Conservation (phyloP, 2,888 invertebrate species). For the Laothoe populi region DNA sequence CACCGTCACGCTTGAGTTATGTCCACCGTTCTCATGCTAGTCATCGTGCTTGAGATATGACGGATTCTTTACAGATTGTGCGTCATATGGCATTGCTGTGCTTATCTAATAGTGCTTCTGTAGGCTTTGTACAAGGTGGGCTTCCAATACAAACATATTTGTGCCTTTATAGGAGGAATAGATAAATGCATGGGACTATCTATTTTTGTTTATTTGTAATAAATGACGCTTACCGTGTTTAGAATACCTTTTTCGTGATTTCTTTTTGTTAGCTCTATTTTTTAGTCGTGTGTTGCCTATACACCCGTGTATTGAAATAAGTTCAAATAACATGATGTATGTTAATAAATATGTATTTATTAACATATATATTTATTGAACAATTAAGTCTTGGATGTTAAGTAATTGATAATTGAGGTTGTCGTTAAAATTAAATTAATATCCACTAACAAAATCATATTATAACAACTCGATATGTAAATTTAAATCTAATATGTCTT, state of each 20-base stretch:
- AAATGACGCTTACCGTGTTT: too few relatives aligned
- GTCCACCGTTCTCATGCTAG: conserved; percentile 49
- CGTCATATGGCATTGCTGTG: background rate
- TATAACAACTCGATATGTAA: too few relatives aligned
- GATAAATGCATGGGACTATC: too few relatives aligned
- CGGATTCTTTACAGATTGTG: conserved; percentile 21
- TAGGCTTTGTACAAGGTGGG: background rate
- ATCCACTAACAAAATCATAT: background rate
- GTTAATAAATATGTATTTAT: background rate
- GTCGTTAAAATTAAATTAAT: background rate
- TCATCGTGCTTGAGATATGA: conserved; percentile 15
- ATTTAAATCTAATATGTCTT: background rate
- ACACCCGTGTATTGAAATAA: too few relatives aligned
- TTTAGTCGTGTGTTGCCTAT: too few relatives aligned
- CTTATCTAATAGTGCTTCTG: background rate
- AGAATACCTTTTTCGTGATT: too few relatives aligned
- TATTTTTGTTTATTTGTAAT: too few relatives aligned
- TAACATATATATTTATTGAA: background rate
- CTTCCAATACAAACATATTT: background rate
- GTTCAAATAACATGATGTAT: too few relatives aligned
- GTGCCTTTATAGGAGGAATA: background rate
- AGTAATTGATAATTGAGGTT: background rate
- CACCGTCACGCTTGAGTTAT: conserved; percentile 58
- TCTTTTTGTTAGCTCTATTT: background rate
- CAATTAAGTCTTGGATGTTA: background rate